phyloP scores from a whole-genome alignment of 1,140 invertebrate species.

The Bilobella aurantiaca region DNA sequence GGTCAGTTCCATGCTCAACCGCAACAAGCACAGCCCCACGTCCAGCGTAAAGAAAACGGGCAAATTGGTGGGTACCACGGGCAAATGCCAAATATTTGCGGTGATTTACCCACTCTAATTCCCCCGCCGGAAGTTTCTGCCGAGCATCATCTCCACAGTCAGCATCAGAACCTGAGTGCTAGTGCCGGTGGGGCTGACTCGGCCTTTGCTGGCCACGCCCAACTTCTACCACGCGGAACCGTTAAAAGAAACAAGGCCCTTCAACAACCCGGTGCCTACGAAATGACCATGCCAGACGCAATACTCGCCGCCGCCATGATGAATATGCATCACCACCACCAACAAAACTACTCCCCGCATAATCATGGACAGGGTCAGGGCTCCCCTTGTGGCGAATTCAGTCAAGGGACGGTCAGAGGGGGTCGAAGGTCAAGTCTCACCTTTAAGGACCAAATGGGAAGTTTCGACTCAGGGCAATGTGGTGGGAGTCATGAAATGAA shows the following conservation, averaged over 20 bases:
- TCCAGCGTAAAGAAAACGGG: conserved; percentile 27
- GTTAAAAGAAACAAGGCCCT: conserved; percentile 3
- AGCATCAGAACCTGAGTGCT: conserved; percentile 10
- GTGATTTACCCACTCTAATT: conserved; percentile 27
- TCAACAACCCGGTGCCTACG: conserved; percentile 19
- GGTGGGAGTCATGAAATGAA: no score
- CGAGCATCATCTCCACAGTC: conserved; percentile 15
- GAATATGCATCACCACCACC: conserved; percentile 27
- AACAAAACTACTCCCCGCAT: background rate
- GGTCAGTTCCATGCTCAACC: background rate
- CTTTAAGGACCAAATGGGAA: conserved; percentile 29
- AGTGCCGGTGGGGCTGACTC: background rate
- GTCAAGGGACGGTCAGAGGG: conserved; percentile 14
- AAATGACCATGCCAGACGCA: conserved; percentile 34
- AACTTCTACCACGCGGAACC: conserved; percentile 7
- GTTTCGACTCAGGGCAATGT: background rate
- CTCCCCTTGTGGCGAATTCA: conserved; percentile 11
- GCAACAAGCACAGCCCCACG: background rate
- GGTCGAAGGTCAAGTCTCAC: conserved; percentile 31
- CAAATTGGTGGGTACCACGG: conserved; percentile 20
- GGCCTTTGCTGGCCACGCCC: background rate
- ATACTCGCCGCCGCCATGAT: conserved; percentile 34
- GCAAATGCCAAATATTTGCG: conserved; percentile 35
- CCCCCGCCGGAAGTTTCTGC: conserved; percentile 8
- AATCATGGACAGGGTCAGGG: background rate